These are phyloP conservation scores for Platypus cylindrus DNA, from an alignment of 2,888 invertebrate species.

Conservation along the genomic window DNA sequence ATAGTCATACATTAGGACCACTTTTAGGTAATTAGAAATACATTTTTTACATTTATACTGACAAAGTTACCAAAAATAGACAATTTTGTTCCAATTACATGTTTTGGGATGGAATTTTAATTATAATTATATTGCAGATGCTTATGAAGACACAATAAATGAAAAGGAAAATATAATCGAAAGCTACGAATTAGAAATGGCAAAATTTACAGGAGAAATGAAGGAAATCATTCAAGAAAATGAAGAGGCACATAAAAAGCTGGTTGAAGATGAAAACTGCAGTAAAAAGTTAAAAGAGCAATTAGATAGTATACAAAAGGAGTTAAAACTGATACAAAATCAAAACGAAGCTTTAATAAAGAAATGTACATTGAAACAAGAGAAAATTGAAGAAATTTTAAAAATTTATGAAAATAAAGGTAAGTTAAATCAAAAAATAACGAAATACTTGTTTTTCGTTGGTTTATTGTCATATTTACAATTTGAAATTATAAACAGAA, in stretches of 20 bases:
- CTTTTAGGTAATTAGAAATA: conserved; percentile 36
- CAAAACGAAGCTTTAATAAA: conserved; percentile 41
- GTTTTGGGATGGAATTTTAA: no score
- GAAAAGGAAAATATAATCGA: conserved; percentile 63
- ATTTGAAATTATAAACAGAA: no score
- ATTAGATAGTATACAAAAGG: conserved; percentile 34
- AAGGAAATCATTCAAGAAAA: conserved; percentile 61
- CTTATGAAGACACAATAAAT: conserved; percentile 63
- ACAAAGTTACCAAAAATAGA: no score
- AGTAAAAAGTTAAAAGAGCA: conserved; percentile 36
- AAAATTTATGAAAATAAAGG: conserved; percentile 62
- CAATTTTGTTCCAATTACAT: no score
- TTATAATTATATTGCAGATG: conserved; percentile 41
- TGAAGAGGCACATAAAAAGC: conserved; percentile 43
- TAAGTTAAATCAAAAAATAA: no score
- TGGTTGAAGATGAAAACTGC: conserved; percentile 36
- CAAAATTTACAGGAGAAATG: conserved; percentile 55
- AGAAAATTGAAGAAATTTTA: conserved; percentile 60
- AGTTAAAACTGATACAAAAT: conserved; percentile 29
- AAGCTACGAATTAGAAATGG: conserved; percentile 58
- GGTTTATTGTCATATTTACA: no score
- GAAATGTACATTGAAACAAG: conserved; percentile 56
- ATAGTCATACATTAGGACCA: conserved; percentile 55
- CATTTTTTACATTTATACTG: background rate
- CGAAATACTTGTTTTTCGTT: no score